Evolutionary conservation across 1,140 invertebrate genomes (phyloP).

Genomic region (Sarcophaga bullata): DNA sequence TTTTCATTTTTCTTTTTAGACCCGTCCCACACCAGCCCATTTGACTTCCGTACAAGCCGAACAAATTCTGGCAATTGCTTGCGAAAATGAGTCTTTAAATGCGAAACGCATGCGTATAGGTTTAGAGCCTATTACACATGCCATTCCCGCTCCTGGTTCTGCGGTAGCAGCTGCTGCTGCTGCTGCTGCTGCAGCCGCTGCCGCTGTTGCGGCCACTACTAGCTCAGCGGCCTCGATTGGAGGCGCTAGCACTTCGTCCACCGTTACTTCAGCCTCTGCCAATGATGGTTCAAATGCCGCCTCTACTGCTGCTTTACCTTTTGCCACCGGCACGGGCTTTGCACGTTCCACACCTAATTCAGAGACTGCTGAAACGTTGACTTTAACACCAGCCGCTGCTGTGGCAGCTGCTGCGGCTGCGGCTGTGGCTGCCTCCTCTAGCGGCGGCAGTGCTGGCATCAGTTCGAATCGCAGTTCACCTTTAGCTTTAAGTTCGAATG

Average conservation of each 20-base stretch:
- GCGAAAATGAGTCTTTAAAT: conserved; percentile 96
- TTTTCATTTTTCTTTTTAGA: conserved; percentile 47
- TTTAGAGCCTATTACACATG: conserved; percentile 91
- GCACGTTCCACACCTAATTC: conserved; percentile 63
- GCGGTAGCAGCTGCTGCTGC: conserved; percentile 69
- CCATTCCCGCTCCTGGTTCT: conserved; percentile 74
- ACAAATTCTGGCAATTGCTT: conserved; percentile 93
- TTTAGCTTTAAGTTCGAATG: conserved; percentile 62
- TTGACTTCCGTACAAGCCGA: conserved; percentile 96
- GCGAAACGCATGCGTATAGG: conserved; percentile 96
- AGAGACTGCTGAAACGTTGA: conserved; percentile 56
- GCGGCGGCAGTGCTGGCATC: conserved; percentile 54
- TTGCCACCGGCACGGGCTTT: conserved; percentile 54
- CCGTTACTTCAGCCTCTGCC: conserved; percentile 40
- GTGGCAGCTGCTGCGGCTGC: conserved; percentile 55
- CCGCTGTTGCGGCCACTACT: conserved; percentile 49
- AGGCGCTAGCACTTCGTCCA: conserved; percentile 48
- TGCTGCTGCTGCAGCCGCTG: conserved; percentile 56
- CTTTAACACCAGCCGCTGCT: conserved; percentile 48
- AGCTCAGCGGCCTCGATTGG: conserved; percentile 49
- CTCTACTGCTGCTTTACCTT: conserved; percentile 51
- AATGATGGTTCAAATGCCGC: conserved; percentile 46
- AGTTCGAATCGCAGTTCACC: conserved; percentile 63
- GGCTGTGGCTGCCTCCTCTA: conserved; percentile 56
- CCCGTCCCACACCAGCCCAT: conserved; percentile 92